A percentile compares a stretch with the other conserved stretches of the same genome.
Evolutionary conservation across 1,140 invertebrate species (phyloP).

Genomic region (Phenacoccus solenopsis): DNA sequence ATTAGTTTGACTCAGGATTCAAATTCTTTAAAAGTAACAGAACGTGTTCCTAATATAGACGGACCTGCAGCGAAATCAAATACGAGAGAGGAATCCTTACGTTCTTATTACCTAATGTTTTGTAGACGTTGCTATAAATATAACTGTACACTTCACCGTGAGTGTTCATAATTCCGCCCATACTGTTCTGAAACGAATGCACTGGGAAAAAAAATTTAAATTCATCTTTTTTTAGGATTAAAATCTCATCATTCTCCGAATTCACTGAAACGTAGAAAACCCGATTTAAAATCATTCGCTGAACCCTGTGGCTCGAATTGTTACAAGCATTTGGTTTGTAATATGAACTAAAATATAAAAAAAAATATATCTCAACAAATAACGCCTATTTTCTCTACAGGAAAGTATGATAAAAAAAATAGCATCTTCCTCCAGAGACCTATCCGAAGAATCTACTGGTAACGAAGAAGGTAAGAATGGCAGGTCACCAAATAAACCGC

Average conservation of each 20-base stretch:
- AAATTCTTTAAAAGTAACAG: constrained; percentile 66
- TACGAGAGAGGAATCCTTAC: constrained; percentile 84
- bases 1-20: constrained; percentile 30
- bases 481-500: background rate
- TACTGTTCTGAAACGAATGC: background rate
- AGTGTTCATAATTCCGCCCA: constrained; percentile 36
- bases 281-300: constrained; percentile 71
- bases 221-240: constrained; percentile 38
- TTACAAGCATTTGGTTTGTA: constrained; percentile 71
- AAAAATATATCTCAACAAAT: background rate
- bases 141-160: constrained; percentile 91
- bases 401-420: constrained; percentile 71
- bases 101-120: constrained; percentile 93
- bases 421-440: constrained; percentile 40
- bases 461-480: constrained; percentile 26
- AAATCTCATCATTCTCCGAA: constrained; percentile 84
- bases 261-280: constrained; percentile 66
- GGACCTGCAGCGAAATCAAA: constrained; percentile 82
- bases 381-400: constrained; percentile 34
- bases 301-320: constrained; percentile 80
- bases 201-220: background rate
- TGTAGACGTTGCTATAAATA: constrained; percentile 95
- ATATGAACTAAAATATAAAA: background rate
- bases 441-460: constrained; percentile 16
- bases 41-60: constrained; percentile 95